A percentile compares a stretch with the other conserved stretches of the same genome.
These are phyloP conservation scores for Drosophila guanche DNA, from an alignment of 1,140 invertebrate genomes.

Conservation along the genomic window DNA sequence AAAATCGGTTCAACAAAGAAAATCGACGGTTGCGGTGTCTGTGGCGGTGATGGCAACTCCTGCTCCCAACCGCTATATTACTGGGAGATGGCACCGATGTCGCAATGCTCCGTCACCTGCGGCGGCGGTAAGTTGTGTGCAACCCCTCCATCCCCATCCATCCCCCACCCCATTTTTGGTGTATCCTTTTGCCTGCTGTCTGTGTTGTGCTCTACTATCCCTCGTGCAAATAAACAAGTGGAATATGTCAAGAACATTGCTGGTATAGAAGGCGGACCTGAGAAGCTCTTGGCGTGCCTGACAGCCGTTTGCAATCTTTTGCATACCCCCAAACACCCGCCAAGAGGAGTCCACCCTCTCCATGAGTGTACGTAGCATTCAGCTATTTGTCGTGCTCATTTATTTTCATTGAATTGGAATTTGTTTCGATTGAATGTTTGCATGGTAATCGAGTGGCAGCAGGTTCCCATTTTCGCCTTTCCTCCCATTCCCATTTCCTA, in stretches of 20 bases:
- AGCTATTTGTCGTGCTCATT: constrained; percentile 79
- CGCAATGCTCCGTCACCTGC: constrained; percentile 93
- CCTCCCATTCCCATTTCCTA: background rate
- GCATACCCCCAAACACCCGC: background rate
- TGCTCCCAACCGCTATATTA: constrained; percentile 91
- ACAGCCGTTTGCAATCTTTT: constrained; percentile 64
- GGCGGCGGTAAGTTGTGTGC: constrained; percentile 91
- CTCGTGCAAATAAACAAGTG: constrained; percentile 77
- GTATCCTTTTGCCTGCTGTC: constrained; percentile 8
- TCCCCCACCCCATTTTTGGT: constrained; percentile 12
- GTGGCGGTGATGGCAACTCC: constrained; percentile 93
- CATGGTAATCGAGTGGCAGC: constrained; percentile 79
- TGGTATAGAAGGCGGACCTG: constrained; percentile 26
- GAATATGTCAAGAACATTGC: constrained; percentile 76
- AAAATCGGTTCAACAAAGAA: constrained; percentile 92
- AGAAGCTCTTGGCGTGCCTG: constrained; percentile 64
- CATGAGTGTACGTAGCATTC: constrained; percentile 17
- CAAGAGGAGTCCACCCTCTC: background rate
- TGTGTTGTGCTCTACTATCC: constrained; percentile 37
- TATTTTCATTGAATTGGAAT: constrained; percentile 81
- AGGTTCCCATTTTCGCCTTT: constrained; percentile 8
- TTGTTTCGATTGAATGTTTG: constrained; percentile 81
- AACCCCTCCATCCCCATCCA: background rate
- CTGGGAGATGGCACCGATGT: constrained; percentile 92
- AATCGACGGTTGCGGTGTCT: constrained; percentile 94